Evolutionary conservation across 2,797 vertebrate species (phyloP).

Genomic region (Malacoraja senta): DNA sequence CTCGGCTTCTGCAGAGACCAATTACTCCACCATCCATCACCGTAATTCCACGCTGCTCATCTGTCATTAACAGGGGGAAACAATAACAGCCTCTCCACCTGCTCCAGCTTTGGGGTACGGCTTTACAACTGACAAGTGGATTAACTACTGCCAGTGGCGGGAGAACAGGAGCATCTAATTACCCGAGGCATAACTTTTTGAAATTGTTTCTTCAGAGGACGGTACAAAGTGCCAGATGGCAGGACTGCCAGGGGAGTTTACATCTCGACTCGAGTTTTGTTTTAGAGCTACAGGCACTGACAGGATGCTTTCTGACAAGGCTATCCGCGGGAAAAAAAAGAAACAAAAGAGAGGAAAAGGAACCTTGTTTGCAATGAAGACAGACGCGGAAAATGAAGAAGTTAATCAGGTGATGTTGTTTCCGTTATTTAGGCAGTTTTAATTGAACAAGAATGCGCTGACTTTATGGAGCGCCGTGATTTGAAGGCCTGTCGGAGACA

Average conservation of each 20-base stretch:
- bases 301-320: neutral
- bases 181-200: conserved; percentile 11
- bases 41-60: neutral
- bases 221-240: conserved; percentile 14
- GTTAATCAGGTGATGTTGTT: neutral
- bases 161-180: conserved; percentile 32
- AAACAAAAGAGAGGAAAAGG: neutral
- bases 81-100: neutral
- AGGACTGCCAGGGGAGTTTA: neutral
- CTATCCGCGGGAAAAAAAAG: neutral
- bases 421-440: conserved; percentile 1
- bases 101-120: conserved; percentile 8
- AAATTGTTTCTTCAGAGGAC: conserved; percentile 7
- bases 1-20: conserved; percentile 8
- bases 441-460: neutral
- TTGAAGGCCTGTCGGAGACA: neutral
- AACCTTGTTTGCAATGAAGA: conserved; percentile 1
- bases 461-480: neutral
- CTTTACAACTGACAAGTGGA: conserved; percentile 15
- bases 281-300: neutral
- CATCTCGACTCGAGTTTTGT: neutral
- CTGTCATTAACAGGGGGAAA: neutral
- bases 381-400: neutral
- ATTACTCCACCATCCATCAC: conserved; percentile 25
- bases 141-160: neutral